phyloP scores from a whole-genome alignment of 2,888 invertebrate species.

The Plebejus melissa region DNA sequence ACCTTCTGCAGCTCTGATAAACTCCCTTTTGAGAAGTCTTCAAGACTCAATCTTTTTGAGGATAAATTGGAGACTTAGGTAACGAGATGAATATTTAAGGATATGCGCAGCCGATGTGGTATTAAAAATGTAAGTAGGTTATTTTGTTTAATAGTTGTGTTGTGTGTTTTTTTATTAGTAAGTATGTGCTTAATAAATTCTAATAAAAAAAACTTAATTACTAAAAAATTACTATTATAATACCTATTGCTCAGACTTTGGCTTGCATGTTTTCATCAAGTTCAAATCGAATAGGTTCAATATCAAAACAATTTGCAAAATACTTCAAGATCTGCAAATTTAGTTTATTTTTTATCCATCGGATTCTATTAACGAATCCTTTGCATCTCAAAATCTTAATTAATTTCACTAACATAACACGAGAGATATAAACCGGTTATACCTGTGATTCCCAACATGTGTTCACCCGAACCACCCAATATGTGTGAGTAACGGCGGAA shows the following conservation, averaged over 20 bases:
- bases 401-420: not conserved
- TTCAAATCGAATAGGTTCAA: not conserved
- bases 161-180: too few relatives aligned
- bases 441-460: slow-evolving; percentile 38
- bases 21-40: slow-evolving; percentile 21
- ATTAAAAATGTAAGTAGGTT: too few relatives aligned
- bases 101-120: too few relatives aligned
- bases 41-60: not conserved
- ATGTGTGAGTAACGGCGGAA: slow-evolving; percentile 40
- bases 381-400: not conserved
- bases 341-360: not conserved
- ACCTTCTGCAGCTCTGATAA: slow-evolving; percentile 21
- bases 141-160: too few relatives aligned
- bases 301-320: not conserved
- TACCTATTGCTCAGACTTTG: too few relatives aligned
- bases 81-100: slow-evolving; percentile 4
- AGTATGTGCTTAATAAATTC: too few relatives aligned
- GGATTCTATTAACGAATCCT: not conserved
- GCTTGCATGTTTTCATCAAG: not conserved
- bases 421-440: slow-evolving; percentile 28
- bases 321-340: not conserved
- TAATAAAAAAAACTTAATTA: too few relatives aligned
- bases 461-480: slow-evolving; percentile 35
- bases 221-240: too few relatives aligned
- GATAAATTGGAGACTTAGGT: slow-evolving; percentile 1